Conservation (phyloP, 2,113 vertebrate genomes). For the Oncorhynchus tshawytscha region DNA sequence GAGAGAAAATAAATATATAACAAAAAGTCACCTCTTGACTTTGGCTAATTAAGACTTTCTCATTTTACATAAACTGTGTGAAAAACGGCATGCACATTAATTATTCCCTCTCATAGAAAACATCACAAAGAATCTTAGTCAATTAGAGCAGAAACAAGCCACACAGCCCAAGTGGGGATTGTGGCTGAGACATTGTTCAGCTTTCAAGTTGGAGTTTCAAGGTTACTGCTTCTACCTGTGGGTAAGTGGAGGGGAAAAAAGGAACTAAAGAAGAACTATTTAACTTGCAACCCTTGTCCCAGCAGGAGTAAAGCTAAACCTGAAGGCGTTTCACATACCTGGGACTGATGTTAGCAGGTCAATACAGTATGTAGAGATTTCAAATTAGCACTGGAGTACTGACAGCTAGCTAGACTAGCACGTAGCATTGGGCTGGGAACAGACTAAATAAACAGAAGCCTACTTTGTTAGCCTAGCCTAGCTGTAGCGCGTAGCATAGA, state of each 20-base stretch:
- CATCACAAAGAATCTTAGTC: slow-evolving; percentile 24
- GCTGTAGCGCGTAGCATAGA: slow-evolving; percentile 4
- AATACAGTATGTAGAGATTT: not conserved
- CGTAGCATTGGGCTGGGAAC: too few species aligned
- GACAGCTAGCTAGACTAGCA: not conserved
- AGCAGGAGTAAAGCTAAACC: not conserved
- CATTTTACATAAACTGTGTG: too few species aligned
- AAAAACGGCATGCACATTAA: slow-evolving; percentile 10
- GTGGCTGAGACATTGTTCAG: slow-evolving; percentile 11
- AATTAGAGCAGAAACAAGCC: slow-evolving; percentile 47
- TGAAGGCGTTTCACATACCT: slow-evolving; percentile 12
- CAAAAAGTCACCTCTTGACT: too few species aligned
- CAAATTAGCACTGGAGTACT: not conserved
- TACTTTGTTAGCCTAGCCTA: too few species aligned
- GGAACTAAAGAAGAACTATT: slow-evolving; percentile 7
- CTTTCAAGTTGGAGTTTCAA: slow-evolving; percentile 31
- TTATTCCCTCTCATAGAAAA: slow-evolving; percentile 17
- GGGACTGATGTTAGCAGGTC: slow-evolving; percentile 11
- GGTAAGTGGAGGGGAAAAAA: not conserved
- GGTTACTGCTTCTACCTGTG: slow-evolving; percentile 5
- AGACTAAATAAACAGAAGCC: too few species aligned
- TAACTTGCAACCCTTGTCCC: slow-evolving; percentile 16
- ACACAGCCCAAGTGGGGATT: slow-evolving; percentile 31
- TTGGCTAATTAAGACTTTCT: too few species aligned
- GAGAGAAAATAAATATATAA: not conserved